Evolutionary conservation across 1,140 invertebrate genomes (phyloP).

Genomic region (Lutraria rhynchaena): DNA sequence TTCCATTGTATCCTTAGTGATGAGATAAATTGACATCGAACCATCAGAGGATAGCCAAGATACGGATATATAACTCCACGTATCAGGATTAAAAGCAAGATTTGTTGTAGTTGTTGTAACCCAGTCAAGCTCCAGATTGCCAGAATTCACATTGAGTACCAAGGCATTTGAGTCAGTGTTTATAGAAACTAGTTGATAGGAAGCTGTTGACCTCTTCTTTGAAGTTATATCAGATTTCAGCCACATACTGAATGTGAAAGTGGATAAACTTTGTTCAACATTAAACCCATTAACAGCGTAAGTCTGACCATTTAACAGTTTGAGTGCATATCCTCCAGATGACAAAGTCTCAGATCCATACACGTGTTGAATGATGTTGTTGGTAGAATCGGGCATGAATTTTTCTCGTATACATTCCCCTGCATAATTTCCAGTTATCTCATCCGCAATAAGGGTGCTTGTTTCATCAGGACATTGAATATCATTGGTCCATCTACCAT

Average conservation of each 20-base stretch:
- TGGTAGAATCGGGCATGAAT: background rate
- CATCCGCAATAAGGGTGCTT: background rate
- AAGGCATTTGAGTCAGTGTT: conserved; percentile 1
- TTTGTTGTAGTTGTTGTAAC: background rate
- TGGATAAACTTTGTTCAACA: background rate
- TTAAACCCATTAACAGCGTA: conserved; percentile 2
- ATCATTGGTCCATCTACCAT: conserved; percentile 34
- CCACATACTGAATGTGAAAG: conserved; percentile 28
- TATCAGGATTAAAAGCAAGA: background rate
- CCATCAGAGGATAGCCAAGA: conserved; percentile 39
- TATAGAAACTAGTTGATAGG: background rate
- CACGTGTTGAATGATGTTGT: conserved; percentile 23
- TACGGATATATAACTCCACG: conserved; percentile 36
- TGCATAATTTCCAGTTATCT: conserved; percentile 26
- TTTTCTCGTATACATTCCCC: conserved; percentile 32
- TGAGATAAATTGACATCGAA: conserved; percentile 3
- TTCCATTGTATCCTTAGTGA: conserved; percentile 10
- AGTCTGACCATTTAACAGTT: background rate
- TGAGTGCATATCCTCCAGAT: conserved; percentile 33
- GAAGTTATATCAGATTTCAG: conserved; percentile 7
- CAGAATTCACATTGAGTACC: conserved; percentile 5
- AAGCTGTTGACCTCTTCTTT: conserved; percentile 25
- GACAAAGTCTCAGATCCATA: conserved; percentile 11
- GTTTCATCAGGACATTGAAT: conserved; percentile 16
- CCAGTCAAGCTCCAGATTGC: conserved; percentile 18